phyloP scores from a whole-genome alignment of 2,888 invertebrate species.

The Sphecodes monilicornis region DNA sequence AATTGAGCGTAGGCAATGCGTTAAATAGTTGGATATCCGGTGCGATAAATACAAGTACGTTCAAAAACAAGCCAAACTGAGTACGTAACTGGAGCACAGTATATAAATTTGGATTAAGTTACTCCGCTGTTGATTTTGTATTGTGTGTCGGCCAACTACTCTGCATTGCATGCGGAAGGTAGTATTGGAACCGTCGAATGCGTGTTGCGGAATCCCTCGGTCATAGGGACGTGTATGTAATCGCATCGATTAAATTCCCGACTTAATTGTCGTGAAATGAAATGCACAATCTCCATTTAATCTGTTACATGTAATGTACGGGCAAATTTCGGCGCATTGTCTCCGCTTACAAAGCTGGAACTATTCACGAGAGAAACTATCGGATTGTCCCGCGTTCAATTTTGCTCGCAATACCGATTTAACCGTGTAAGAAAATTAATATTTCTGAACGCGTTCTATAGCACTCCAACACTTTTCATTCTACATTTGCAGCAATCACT shows the following conservation, averaged over 20 bases:
- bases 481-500: neutral
- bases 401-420: neutral
- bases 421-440: neutral
- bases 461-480: neutral
- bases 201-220: conserved; percentile 6
- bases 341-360: conserved; percentile 22
- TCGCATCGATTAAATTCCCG: conserved; percentile 22
- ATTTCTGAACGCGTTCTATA: neutral
- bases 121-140: neutral
- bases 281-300: conserved; percentile 40
- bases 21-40: neutral
- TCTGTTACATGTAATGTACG: conserved; percentile 2
- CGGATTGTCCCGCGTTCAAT: neutral
- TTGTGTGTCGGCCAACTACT: neutral
- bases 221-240: conserved; percentile 12
- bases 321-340: conserved; percentile 18
- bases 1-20: neutral
- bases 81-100: neutral
- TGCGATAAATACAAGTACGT: neutral
- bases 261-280: conserved; percentile 41
- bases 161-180: neutral
- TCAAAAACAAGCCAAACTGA: neutral
- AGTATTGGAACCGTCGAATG: neutral
- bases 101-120: conserved; percentile 11
- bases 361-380: neutral